A percentile compares a stretch with the other conserved stretches of the same genome.
These are phyloP conservation scores for Malacosoma neustria DNA, from an alignment of 2,888 invertebrate genomes.

Conservation along the genomic window DNA sequence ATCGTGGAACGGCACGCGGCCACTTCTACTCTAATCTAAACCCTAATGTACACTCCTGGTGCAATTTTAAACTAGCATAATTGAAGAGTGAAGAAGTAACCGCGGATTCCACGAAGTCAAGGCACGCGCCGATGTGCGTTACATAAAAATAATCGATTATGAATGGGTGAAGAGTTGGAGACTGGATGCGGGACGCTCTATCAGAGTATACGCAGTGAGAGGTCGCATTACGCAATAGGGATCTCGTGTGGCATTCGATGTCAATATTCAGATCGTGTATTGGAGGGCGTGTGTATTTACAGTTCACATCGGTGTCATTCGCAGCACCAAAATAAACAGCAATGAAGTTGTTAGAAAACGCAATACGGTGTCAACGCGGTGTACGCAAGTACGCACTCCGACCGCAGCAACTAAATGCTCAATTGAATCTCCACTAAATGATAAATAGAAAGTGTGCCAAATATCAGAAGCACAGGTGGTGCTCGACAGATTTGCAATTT, in stretches of 20 bases:
- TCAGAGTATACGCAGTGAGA: constrained; percentile 6
- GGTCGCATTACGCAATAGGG: background rate
- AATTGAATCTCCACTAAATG: constrained; percentile 31
- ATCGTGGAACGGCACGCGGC: constrained; percentile 3
- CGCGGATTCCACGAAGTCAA: constrained; percentile 9
- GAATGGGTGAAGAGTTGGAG: constrained; percentile 18
- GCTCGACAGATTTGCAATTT: constrained; percentile 62
- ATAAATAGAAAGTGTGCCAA: constrained; percentile 64
- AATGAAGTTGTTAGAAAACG: constrained; percentile 17
- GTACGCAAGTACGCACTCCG: constrained; percentile 42
- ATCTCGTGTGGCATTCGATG: background rate
- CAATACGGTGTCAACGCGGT: constrained; percentile 35
- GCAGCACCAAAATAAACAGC: no score
- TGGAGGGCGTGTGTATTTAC: constrained; percentile 8
- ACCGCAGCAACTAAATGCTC: constrained; percentile 34
- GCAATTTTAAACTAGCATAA: background rate
- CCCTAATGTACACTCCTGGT: background rate
- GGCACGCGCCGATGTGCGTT: constrained; percentile 16
- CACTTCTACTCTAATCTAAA: background rate
- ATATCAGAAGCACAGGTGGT: constrained; percentile 70
- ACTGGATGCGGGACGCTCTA: constrained; percentile 27
- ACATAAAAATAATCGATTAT: constrained; percentile 14
- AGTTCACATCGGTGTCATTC: constrained; percentile 3
- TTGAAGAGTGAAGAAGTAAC: background rate
- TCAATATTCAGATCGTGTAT: background rate